These are phyloP conservation scores for Rhysida immarginata DNA, from an alignment of 1,140 invertebrate genomes.

Conservation along the genomic window DNA sequence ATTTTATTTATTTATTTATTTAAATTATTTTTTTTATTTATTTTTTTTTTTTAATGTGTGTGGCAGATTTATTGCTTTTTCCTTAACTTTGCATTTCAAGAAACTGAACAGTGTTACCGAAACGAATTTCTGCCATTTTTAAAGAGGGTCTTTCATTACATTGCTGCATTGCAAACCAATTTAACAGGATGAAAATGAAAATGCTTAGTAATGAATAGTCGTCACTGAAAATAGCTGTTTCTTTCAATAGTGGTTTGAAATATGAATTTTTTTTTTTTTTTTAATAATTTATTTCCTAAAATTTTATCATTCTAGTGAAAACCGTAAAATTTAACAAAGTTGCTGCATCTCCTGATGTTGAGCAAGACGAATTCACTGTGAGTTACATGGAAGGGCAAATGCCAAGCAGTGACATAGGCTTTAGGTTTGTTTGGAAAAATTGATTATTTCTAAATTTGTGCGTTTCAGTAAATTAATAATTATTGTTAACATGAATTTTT, in stretches of 20 bases:
- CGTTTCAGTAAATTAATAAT: not conserved
- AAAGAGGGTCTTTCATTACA: too few species aligned
- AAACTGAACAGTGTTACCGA: too few species aligned
- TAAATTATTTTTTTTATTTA: too few species aligned
- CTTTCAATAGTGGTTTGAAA: not conserved
- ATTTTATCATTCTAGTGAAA: conserved; percentile 1
- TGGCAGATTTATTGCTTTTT: too few species aligned
- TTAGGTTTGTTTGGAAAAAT: too few species aligned
- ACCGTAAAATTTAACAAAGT: not conserved
- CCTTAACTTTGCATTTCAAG: too few species aligned
- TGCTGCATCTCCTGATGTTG: not conserved
- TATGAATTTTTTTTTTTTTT: too few species aligned
- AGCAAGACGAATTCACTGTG: not conserved
- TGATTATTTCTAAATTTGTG: too few species aligned
- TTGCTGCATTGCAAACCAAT: not conserved
- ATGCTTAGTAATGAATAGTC: not conserved
- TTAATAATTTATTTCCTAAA: too few species aligned
- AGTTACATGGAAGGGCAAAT: not conserved
- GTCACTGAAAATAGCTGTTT: not conserved
- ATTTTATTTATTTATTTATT: too few species aligned
- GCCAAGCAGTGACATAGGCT: not conserved
- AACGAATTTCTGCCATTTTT: too few species aligned
- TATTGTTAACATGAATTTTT: not conserved
- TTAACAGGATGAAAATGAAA: not conserved
- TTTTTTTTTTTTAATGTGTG: too few species aligned